A percentile compares a stretch with the other conserved stretches of the same genome.
phyloP scores from a whole-genome alignment of 1,140 invertebrate genomes.

The Drosophila bipectinata region DNA sequence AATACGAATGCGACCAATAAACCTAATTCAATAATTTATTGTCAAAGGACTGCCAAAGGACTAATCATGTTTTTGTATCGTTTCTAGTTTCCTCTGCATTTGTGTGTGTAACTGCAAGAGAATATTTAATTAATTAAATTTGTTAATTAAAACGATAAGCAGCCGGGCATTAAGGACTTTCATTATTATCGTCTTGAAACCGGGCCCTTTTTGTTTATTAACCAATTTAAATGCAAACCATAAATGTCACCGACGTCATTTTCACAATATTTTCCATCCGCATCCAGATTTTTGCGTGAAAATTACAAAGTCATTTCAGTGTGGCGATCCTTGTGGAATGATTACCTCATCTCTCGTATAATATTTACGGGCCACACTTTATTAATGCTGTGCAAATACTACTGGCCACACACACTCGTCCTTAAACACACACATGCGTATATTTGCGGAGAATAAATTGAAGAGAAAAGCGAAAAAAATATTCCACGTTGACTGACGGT shows the following conservation, averaged over 20 bases:
- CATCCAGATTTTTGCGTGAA: slow-evolving; percentile 13
- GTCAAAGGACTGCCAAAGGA: no score
- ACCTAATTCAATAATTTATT: slow-evolving; percentile 43
- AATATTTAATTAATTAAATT: slow-evolving; percentile 13
- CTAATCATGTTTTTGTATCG: no score
- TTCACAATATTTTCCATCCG: not conserved
- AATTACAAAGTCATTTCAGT: slow-evolving; percentile 14
- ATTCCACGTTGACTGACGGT: slow-evolving; percentile 30
- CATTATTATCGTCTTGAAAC: not conserved
- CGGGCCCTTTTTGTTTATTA: not conserved
- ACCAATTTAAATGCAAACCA: slow-evolving; percentile 22
- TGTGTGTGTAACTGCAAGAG: not conserved
- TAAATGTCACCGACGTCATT: not conserved
- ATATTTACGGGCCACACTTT: slow-evolving; percentile 30
- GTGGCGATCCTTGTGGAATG: slow-evolving; percentile 7
- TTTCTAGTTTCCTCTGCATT: not conserved
- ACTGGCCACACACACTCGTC: not conserved
- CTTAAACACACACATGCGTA: not conserved
- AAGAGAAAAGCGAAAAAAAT: slow-evolving; percentile 11
- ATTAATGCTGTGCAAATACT: slow-evolving; percentile 42
- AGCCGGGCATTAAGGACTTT: not conserved
- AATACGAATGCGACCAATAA: slow-evolving; percentile 27
- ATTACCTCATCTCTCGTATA: slow-evolving; percentile 10
- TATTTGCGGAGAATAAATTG: slow-evolving; percentile 39
- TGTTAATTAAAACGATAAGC: slow-evolving; percentile 7